Evolutionary conservation across 1,140 invertebrate genomes (phyloP), one percentile per base, ranked within the genome.

Genomic region (Diachasmimorpha longicaudata): DNA sequence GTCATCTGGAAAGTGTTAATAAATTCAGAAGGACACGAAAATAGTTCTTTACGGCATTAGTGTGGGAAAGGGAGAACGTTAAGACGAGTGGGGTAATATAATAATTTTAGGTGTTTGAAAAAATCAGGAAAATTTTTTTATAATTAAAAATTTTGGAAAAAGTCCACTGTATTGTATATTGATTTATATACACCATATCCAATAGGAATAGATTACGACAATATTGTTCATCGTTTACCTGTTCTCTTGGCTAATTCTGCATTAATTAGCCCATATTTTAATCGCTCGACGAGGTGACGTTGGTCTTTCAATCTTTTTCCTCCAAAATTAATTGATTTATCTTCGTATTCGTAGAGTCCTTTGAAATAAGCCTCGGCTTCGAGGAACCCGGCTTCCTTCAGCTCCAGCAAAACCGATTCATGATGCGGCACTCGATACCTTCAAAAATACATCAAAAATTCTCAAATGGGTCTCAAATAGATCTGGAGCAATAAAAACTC

Each of bases 291-390:
- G 42, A 89, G 84, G 44, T 89, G 84, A 6, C 84, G 79, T 25
- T 82, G 83, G 42, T 89, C 82, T 10, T 85, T 88, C 2, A 92
- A 80, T 77, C 85, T 84, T 72, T 72, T 58, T 25, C 0, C 4
- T 19, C 31, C 23, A 23, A 25, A 11, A 63, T 6, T 63, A 25
- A 23, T 8, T 25, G 14, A 25, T 70, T 90, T 85, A 23, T 90
- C 83, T 63, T 92, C 91, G 8, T 90, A 84, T n/a, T 90, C 85
- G 25, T 92, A 85, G 1, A 92, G 79, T 72, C 90, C 86, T 75
- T 84, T 84, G 2, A 92, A 78, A 69, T 89, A 91, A 19, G 84
- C 81, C 8, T 88, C 87, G 0, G 91, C 87, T 70, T 89, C 87
- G 0, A 73, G 36, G 58, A 84, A 90, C 0, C 88, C 89, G 2